Conservation (phyloP, 2,888 invertebrate species). For the Diaphora mendica region DNA sequence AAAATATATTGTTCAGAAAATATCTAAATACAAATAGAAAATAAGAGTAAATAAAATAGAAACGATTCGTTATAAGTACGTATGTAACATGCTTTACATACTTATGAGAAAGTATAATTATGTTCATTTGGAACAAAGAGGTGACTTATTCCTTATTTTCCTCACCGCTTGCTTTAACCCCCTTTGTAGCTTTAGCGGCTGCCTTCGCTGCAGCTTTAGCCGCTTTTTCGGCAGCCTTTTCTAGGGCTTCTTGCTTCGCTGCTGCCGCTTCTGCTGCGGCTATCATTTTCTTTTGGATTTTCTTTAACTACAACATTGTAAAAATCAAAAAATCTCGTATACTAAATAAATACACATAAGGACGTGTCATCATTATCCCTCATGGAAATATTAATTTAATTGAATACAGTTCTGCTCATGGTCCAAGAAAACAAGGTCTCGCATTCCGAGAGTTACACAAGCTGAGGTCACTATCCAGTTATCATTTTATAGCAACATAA, state of each 20-base stretch:
- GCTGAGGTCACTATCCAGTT: too few relatives aligned
- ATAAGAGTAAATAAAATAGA: neutral
- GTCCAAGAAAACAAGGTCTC: too few relatives aligned
- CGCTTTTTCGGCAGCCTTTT: conserved; percentile 25
- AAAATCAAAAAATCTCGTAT: neutral
- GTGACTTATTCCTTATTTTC: neutral
- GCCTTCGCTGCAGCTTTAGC: conserved; percentile 31
- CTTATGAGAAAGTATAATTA: neutral
- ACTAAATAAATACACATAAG: conserved; percentile 1
- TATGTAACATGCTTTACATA: neutral
- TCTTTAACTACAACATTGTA: conserved; percentile 64
- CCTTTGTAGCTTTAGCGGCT: conserved; percentile 16
- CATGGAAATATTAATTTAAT: neutral
- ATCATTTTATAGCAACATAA: too few relatives aligned
- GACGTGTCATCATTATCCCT: neutral
- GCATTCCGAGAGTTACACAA: too few relatives aligned
- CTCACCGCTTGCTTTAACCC: neutral
- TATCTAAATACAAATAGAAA: neutral
- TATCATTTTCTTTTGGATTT: conserved; percentile 69
- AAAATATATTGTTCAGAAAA: neutral
- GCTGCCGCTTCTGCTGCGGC: conserved; percentile 52
- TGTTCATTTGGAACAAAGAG: neutral
- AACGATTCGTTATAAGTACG: neutral
- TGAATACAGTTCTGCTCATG: too few relatives aligned
- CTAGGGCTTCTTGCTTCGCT: conserved; percentile 22